A percentile compares a stretch with the other conserved stretches of the same genome.
These are phyloP conservation scores for Melanotaenia trifasciata DNA, from an alignment of 2,797 vertebrate genomes.

Conservation along the genomic window DNA sequence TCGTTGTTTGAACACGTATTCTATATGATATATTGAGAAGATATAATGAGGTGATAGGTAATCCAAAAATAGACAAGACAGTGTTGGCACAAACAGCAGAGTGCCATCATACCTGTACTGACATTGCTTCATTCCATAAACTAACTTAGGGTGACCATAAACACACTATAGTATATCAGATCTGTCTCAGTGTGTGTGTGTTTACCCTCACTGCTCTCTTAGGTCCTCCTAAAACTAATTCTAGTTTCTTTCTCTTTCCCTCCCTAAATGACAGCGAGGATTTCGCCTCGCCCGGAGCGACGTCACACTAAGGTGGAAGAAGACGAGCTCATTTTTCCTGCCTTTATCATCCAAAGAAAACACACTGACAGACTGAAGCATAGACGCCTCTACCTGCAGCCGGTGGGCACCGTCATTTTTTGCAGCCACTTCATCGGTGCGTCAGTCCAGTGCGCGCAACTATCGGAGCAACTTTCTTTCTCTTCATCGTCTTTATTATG, in stretches of 20 bases:
- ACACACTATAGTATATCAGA: slow-evolving; percentile 44
- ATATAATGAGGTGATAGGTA: background rate
- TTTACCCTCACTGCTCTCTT: slow-evolving; percentile 41
- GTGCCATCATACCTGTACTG: slow-evolving; percentile 71
- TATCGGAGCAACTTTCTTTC: slow-evolving; percentile 1
- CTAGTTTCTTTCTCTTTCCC: slow-evolving; percentile 58
- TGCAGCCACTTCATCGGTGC: slow-evolving; percentile 36
- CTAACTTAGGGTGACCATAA: slow-evolving; percentile 80
- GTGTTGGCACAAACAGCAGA: slow-evolving; percentile 49
- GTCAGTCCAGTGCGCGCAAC: slow-evolving; percentile 41
- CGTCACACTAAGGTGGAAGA: slow-evolving; percentile 81
- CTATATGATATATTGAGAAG: background rate
- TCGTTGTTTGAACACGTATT: background rate
- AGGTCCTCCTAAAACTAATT: slow-evolving; percentile 60
- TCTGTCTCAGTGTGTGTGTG: slow-evolving; percentile 14
- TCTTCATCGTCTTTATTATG: background rate
- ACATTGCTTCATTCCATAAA: slow-evolving; percentile 76
- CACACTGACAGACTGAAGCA: slow-evolving; percentile 49
- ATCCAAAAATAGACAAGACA: background rate
- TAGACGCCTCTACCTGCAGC: slow-evolving; percentile 77
- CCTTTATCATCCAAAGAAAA: slow-evolving; percentile 71
- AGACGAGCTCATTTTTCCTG: slow-evolving; percentile 73
- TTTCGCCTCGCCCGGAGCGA: slow-evolving; percentile 80
- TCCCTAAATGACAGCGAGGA: slow-evolving; percentile 77
- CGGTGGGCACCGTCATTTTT: slow-evolving; percentile 48